These are phyloP conservation scores for Turdus rufiventris DNA, from an alignment of 2,113 vertebrate species.

Conservation along the genomic window DNA sequence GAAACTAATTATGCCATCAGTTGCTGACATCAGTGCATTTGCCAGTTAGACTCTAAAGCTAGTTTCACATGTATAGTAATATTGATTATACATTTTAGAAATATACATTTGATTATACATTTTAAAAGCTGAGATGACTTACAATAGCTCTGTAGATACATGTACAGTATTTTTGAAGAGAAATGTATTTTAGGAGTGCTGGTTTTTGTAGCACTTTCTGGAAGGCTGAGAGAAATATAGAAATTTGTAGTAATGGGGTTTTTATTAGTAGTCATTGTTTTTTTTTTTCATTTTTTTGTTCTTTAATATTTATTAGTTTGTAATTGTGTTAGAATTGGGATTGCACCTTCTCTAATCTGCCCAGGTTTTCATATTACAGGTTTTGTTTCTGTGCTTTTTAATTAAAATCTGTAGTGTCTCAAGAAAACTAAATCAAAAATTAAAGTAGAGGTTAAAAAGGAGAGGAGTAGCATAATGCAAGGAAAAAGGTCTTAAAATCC, in stretches of 20 bases:
- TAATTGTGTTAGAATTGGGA: neutral
- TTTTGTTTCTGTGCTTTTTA: neutral
- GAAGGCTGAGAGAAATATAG: neutral
- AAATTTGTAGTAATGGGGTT: neutral
- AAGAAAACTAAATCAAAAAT: neutral
- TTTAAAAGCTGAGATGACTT: neutral
- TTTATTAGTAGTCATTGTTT: neutral
- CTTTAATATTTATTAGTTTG: neutral
- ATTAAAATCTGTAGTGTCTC: neutral
- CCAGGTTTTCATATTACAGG: neutral
- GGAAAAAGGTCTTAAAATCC: neutral
- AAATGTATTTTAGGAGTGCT: neutral
- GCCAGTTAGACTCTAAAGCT: neutral
- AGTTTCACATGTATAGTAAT: neutral
- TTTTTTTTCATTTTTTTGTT: neutral
- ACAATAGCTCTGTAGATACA: neutral
- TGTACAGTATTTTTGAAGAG: neutral
- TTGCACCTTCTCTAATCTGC: neutral
- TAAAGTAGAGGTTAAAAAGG: neutral
- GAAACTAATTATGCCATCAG: slow-evolving; percentile 46
- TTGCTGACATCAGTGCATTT: slow-evolving; percentile 34
- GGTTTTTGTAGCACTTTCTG: neutral
- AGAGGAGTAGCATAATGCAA: neutral
- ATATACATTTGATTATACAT: neutral
- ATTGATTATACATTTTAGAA: slow-evolving; percentile 10